A percentile compares a stretch with the other conserved stretches of the same genome.
Conservation (phyloP, 2,888 invertebrate genomes). For the Leptogaster cylindrica region DNA sequence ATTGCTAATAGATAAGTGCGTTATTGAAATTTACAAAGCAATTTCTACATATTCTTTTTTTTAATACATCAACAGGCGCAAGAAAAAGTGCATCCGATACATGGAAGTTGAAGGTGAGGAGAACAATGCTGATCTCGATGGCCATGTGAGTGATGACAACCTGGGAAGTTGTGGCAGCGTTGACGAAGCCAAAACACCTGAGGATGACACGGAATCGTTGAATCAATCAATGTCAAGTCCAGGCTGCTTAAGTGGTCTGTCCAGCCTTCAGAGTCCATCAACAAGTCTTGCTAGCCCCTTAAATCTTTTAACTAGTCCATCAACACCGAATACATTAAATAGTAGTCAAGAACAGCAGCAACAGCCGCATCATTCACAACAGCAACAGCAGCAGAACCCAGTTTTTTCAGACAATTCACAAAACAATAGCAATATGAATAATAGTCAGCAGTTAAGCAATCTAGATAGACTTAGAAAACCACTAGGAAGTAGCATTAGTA, state of each 20-base stretch:
- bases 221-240: slow-evolving; percentile 68
- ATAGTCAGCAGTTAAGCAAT: slow-evolving; percentile 39
- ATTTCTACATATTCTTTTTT: no score
- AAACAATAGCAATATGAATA: slow-evolving; percentile 34
- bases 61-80: slow-evolving; percentile 74
- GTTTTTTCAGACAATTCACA: slow-evolving; percentile 34
- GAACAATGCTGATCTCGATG: slow-evolving; percentile 64
- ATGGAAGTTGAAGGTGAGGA: slow-evolving; percentile 82
- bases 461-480: slow-evolving; percentile 28
- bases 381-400: slow-evolving; percentile 20
- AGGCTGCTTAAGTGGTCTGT: slow-evolving; percentile 71
- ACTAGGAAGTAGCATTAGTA: slow-evolving; percentile 34
- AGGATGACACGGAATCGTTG: slow-evolving; percentile 71
- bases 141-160: slow-evolving; percentile 71
- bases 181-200: slow-evolving; percentile 72
- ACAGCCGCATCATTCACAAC: slow-evolving; percentile 43
- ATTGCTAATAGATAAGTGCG: no score
- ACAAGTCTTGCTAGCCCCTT: slow-evolving; percentile 81
- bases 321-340: slow-evolving; percentile 55
- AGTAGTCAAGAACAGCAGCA: slow-evolving; percentile 40
- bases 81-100: slow-evolving; percentile 96
- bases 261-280: slow-evolving; percentile 73
- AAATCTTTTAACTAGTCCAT: slow-evolving; percentile 72
- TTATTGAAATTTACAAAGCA: no score
- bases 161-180: slow-evolving; percentile 82